These are phyloP conservation scores for Syngnathus typhle DNA, from an alignment of 2,113 vertebrate species.

Conservation along the genomic window DNA sequence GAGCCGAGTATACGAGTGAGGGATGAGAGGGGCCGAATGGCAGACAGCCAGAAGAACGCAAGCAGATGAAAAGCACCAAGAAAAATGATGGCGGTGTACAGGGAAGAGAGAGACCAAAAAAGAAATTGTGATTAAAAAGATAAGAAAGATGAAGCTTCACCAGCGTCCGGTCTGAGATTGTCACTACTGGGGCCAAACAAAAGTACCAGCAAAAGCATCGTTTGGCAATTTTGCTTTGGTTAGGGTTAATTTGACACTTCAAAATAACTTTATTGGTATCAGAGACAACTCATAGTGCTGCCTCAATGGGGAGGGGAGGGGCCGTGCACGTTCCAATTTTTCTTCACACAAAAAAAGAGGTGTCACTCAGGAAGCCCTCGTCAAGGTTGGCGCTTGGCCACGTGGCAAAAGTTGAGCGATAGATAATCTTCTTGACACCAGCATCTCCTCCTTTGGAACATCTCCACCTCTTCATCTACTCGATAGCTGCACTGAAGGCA, in stretches of 20 bases:
- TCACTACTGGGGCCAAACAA: neutral
- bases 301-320: slow-evolving; percentile 17
- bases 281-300: slow-evolving; percentile 36
- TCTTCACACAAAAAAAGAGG: slow-evolving; percentile 15
- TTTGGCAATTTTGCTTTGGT: slow-evolving; percentile 15
- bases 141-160: slow-evolving; percentile 3
- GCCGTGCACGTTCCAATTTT: slow-evolving; percentile 16
- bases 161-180: slow-evolving; percentile 6
- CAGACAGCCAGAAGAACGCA: slow-evolving; percentile 31
- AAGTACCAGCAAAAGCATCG: slow-evolving; percentile 20
- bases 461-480: slow-evolving; percentile 29
- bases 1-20: slow-evolving; percentile 9
- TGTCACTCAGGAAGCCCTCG: slow-evolving; percentile 21
- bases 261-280: slow-evolving; percentile 21
- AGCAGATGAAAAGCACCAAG: slow-evolving; percentile 23
- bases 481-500: slow-evolving; percentile 32
- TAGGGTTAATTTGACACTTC: slow-evolving; percentile 8
- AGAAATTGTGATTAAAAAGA: slow-evolving; percentile 10
- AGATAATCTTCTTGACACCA: slow-evolving; percentile 24
- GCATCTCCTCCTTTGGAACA: slow-evolving; percentile 20
- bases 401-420: slow-evolving; percentile 32
- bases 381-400: slow-evolving; percentile 7
- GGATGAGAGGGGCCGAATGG: slow-evolving; percentile 26
- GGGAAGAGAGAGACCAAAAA: neutral
- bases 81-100: slow-evolving; percentile 22